Conservation (phyloP, 2,113 vertebrate species). For the Poeciliopsis occidentalis region DNA sequence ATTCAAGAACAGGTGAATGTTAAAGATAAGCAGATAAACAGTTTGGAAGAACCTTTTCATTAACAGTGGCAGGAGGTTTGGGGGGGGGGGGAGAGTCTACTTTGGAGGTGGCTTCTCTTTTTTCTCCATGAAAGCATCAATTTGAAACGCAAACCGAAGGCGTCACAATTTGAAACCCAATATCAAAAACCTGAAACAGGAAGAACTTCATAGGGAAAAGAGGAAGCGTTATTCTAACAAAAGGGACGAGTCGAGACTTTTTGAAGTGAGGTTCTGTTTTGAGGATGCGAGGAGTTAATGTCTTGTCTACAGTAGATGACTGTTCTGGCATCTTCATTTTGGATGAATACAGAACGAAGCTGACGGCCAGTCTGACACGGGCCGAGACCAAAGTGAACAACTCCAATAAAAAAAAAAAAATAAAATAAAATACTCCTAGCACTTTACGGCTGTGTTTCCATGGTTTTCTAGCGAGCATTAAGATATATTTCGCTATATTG, state of each 20-base stretch:
- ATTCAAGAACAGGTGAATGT: conserved; percentile 76
- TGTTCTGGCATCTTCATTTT: not conserved
- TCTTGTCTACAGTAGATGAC: not conserved
- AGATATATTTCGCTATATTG: no score
- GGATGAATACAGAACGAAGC: not conserved
- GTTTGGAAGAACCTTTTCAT: conserved; percentile 82
- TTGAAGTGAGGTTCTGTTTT: not conserved
- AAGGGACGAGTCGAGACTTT: not conserved
- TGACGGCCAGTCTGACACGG: not conserved
- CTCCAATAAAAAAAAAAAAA: not conserved
- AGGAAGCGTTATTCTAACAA: conserved; percentile 58
- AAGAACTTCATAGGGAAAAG: conserved; percentile 67
- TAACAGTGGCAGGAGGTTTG: conserved; percentile 66
- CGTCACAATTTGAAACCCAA: conserved; percentile 8
- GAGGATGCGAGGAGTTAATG: not conserved
- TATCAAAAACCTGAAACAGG: not conserved
- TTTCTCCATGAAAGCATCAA: conserved; percentile 63
- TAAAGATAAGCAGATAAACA: conserved; percentile 82
- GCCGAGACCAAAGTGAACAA: not conserved
- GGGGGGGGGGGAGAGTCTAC: conserved; percentile 33
- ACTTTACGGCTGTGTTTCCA: not conserved
- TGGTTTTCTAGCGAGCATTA: not conserved
- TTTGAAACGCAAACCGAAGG: conserved; percentile 6
- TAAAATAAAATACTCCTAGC: not conserved
- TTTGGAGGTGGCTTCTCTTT: conserved; percentile 58